Evolutionary conservation across 2,888 invertebrate genomes (phyloP), one percentile per base, ranked within the genome.

Genomic region (Drosophila lacicola): DNA sequence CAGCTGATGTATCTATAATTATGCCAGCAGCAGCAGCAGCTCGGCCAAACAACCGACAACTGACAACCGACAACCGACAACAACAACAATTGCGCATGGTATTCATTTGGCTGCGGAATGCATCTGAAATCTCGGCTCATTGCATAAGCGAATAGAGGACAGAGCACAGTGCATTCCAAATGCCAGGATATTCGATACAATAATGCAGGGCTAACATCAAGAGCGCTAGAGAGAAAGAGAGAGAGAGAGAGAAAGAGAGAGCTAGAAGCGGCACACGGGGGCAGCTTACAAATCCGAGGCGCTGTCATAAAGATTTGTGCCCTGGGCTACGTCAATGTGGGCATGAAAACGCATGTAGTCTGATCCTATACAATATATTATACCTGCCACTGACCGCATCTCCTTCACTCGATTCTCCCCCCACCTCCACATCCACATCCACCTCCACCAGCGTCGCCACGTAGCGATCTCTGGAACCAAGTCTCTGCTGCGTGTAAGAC

Each of bases 1-100:
- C 88, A 88, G 81, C 88, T 88, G 86, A 89, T 88, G 79, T 85
- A 71, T 70, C 74, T 88, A 75, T 88, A 88, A 88, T 88, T 88
- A 89, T 74, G 70, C 54, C 72, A 70, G 66, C 61, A 71, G 49
- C 57, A 57, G 46, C 60, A 6, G 13, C 19, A 44, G 25, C 25
- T 21, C 42, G 33, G 25, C 56, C 55, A 74, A 34, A 34, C 50
- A 56, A 46, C 58, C 45, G 29, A 44, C 44, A 56, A 46, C 58
- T 41, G 29, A 44, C 44, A 36, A 17, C 29, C 39, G 11, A 37
- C 62, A 56, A 21, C 21, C 53, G 41, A 50, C 60, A 49, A 44
- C 37, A 53, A 44, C 71, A 70, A 63, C 76, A 50, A 72, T 76
- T 68, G 76, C 50, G 51, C 53, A 49, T 58, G 61, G 57, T 65